These are phyloP conservation scores for Gonioctena quinquepunctata DNA, from an alignment of 1,140 invertebrate genomes.

Conservation along the genomic window DNA sequence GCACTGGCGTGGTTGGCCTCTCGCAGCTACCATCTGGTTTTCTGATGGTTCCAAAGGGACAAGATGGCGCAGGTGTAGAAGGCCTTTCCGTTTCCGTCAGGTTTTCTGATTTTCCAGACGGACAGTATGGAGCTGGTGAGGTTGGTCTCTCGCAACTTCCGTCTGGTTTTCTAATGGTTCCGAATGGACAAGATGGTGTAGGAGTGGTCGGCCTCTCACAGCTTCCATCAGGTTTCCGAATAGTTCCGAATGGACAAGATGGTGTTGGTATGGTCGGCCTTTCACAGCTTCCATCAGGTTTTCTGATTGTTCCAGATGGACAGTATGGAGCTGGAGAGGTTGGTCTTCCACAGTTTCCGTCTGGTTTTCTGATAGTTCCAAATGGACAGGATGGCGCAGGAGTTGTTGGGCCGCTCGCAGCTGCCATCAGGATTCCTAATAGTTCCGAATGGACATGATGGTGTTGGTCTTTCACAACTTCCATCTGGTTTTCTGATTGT, in stretches of 20 bases:
- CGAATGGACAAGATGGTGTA: constrained; percentile 24
- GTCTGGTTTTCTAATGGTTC: background rate
- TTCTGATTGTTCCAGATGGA: background rate
- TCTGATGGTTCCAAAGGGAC: constrained; percentile 17
- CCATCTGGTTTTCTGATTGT: background rate
- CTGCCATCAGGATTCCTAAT: constrained; percentile 11
- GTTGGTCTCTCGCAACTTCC: constrained; percentile 8
- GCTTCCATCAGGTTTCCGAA: constrained; percentile 21
- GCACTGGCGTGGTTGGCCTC: background rate
- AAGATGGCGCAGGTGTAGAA: background rate
- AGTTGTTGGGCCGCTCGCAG: constrained; percentile 5
- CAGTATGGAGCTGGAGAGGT: background rate
- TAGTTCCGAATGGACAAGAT: constrained; percentile 28
- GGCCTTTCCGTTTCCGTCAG: too few species aligned
- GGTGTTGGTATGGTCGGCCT: background rate
- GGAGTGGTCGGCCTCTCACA: constrained; percentile 11
- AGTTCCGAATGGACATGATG: constrained; percentile 20
- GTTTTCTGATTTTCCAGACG: constrained; percentile 3
- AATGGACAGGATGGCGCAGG: background rate
- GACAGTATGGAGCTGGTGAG: constrained; percentile 27
- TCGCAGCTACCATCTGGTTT: constrained; percentile 13
- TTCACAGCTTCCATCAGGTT: constrained; percentile 20
- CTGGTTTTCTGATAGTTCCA: background rate
- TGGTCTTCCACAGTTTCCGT: background rate
- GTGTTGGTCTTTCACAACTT: background rate